A percentile compares a stretch with the other conserved stretches of the same genome.
Evolutionary conservation across 2,797 vertebrate genomes (phyloP).

Genomic region (Macropodus opercularis): DNA sequence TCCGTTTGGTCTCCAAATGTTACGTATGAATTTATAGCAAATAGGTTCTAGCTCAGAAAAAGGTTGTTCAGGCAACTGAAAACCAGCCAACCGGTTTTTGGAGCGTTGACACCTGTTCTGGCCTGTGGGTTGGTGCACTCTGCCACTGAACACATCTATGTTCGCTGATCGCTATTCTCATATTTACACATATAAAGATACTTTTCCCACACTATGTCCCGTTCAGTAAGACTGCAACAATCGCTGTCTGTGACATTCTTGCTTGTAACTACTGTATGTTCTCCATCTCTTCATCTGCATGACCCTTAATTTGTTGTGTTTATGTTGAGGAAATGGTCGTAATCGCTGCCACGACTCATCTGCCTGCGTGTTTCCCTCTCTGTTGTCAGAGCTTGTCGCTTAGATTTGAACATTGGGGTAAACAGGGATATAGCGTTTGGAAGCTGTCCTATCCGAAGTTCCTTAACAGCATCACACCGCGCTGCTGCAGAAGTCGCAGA

Average conservation of each 20-base stretch:
- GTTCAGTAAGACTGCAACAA: no score
- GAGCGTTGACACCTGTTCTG: no score
- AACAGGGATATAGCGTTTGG: conserved; percentile 49
- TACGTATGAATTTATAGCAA: no score
- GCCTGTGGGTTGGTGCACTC: no score
- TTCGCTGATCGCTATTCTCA: no score
- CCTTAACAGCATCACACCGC: background rate
- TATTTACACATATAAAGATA: no score
- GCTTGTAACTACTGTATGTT: conserved; percentile 7
- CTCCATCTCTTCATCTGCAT: conserved; percentile 30
- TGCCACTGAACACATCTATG: no score
- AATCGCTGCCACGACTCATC: conserved; percentile 56
- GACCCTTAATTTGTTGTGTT: conserved; percentile 59
- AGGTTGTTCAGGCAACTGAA: no score
- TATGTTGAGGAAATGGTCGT: conserved; percentile 58
- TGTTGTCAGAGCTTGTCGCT: conserved; percentile 44
- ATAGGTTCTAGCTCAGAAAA: no score
- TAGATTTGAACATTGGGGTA: conserved; percentile 43
- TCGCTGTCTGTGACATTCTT: conserved; percentile 9
- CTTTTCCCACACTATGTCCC: no score
- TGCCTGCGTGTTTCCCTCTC: conserved; percentile 52
- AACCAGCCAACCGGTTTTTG: no score
- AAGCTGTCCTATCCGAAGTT: conserved; percentile 31
- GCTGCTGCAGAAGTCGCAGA: conserved; percentile 5
- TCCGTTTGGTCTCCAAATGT: no score